A percentile compares a stretch with the other conserved stretches of the same genome.
Evolutionary conservation across 2,113 vertebrate genomes (phyloP).

Genomic region (Semnornis frantzii): DNA sequence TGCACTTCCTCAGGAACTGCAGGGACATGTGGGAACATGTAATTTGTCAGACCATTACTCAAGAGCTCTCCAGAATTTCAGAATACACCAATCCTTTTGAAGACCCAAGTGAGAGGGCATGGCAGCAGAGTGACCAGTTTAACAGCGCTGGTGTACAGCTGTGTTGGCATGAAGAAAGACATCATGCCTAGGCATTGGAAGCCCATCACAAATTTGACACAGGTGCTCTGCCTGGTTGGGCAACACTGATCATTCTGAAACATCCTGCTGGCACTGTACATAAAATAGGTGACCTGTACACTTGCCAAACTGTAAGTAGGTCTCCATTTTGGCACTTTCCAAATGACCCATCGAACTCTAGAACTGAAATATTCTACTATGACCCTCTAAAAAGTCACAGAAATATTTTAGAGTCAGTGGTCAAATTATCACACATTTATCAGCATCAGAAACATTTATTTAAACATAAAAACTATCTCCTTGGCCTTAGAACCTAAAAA

Average conservation of each 20-base stretch:
- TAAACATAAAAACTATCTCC: neutral
- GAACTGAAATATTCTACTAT: neutral
- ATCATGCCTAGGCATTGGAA: neutral
- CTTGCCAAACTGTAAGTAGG: neutral
- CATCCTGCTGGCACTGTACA: fast-evolving
- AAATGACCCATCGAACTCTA: neutral
- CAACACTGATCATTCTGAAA: neutral
- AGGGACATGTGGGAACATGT: neutral
- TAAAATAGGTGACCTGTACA: neutral
- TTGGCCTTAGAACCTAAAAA: neutral
- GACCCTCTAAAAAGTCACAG: neutral
- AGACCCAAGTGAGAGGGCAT: neutral
- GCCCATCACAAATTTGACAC: neutral
- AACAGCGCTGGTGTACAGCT: neutral
- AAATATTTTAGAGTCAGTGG: neutral
- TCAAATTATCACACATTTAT: neutral
- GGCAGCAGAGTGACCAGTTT: neutral
- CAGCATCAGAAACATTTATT: neutral
- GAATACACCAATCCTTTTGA: neutral
- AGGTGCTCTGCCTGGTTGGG: neutral
- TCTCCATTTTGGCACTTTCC: neutral
- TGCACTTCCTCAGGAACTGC: constrained; percentile 31
- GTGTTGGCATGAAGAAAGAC: neutral
- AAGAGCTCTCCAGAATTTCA: constrained; percentile 18
- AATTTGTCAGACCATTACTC: constrained; percentile 1